phyloP scores from a whole-genome alignment of 2,797 vertebrate species.

The Cynopterus sphinx region DNA sequence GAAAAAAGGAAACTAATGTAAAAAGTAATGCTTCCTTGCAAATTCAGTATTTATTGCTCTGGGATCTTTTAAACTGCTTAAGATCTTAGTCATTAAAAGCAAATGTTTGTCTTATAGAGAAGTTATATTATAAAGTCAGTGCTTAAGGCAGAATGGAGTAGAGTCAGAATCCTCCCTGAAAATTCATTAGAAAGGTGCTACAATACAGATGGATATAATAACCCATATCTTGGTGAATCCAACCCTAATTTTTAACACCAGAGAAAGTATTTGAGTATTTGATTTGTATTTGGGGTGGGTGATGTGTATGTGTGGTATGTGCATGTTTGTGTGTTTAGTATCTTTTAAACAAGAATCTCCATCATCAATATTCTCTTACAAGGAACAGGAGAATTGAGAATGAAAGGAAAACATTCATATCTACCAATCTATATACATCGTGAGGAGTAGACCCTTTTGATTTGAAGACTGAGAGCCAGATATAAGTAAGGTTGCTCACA shows the following conservation, averaged over 20 bases:
- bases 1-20: background rate
- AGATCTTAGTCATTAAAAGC: slow-evolving; percentile 24
- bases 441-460: background rate
- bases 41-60: slow-evolving; percentile 32
- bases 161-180: slow-evolving; percentile 6
- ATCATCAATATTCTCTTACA: background rate
- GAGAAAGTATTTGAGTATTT: background rate
- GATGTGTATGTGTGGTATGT: background rate
- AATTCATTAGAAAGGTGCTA: background rate
- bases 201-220: background rate
- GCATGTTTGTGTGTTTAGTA: background rate
- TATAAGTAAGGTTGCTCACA: background rate
- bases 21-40: slow-evolving; percentile 42
- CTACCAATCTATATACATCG: background rate
- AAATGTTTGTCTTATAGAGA: background rate
- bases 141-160: background rate
- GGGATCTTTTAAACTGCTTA: background rate
- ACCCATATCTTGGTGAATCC: background rate
- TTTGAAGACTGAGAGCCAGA: background rate
- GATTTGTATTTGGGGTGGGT: background rate
- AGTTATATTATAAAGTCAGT: background rate
- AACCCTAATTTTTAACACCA: background rate
- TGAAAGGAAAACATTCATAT: background rate
- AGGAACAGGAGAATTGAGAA: background rate
- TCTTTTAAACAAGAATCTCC: slow-evolving; percentile 1